These are phyloP conservation scores for Acanthochromis polyacanthus DNA, from an alignment of 2,113 vertebrate species.

Conservation along the genomic window DNA sequence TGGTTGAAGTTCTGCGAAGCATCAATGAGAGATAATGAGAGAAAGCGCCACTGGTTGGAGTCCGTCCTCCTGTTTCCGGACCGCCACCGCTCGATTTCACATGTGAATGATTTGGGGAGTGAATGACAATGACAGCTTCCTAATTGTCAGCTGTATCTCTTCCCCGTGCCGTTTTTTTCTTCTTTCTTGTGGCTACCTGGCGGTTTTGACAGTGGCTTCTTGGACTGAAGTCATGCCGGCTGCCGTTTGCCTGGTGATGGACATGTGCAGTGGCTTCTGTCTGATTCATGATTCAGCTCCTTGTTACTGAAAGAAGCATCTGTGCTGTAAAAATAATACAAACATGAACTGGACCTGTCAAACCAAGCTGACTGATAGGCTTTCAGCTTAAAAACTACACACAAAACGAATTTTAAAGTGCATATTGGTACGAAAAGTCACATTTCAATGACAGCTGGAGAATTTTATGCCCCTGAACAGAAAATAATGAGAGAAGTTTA, in stretches of 20 bases:
- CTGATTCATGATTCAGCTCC: slow-evolving; percentile 43
- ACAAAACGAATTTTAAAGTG: not conserved
- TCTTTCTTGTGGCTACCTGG: slow-evolving; percentile 12
- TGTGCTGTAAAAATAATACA: not conserved
- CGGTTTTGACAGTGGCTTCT: slow-evolving; percentile 13
- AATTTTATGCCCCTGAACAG: too few species aligned
- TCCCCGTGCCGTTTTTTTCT: slow-evolving; percentile 2
- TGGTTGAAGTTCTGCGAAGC: slow-evolving; percentile 61
- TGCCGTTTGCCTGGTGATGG: slow-evolving; percentile 31
- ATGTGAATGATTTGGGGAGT: slow-evolving; percentile 33
- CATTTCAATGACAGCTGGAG: not conserved
- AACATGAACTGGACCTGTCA: slow-evolving; percentile 23
- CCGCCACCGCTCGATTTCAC: slow-evolving; percentile 18
- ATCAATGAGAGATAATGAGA: slow-evolving; percentile 53
- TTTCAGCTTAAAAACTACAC: not conserved
- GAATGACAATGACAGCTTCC: slow-evolving; percentile 45
- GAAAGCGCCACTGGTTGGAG: slow-evolving; percentile 24
- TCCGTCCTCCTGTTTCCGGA: slow-evolving; percentile 24
- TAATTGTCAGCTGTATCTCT: slow-evolving; percentile 48
- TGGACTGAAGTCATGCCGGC: slow-evolving; percentile 34
- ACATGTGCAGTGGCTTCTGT: slow-evolving; percentile 47
- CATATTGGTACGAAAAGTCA: not conserved
- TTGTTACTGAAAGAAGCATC: slow-evolving; percentile 42
- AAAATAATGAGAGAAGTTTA: not conserved
- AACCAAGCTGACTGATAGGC: not conserved